Percentiles rank a stretch among this genome's conserved stretches.
phyloP scores from a whole-genome alignment of 2,797 vertebrate genomes.

The Siniperca scherzeri region DNA sequence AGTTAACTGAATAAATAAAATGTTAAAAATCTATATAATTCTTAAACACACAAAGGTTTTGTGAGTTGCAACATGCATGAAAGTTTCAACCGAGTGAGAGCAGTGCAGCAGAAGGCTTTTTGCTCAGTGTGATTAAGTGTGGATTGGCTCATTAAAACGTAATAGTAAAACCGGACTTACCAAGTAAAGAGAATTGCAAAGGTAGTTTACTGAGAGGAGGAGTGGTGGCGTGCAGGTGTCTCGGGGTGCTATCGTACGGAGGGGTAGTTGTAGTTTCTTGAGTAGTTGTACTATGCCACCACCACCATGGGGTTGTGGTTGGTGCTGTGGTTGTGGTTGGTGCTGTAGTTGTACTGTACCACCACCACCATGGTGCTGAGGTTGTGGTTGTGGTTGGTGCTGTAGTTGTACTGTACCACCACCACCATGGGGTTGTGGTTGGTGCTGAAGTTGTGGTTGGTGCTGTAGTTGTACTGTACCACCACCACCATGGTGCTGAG shows the following conservation, averaged over 20 bases:
- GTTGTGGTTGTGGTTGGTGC: too few species aligned
- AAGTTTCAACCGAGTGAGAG: not conserved
- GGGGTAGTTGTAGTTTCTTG: not conserved
- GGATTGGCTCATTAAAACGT: not conserved
- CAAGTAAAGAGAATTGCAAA: conserved; percentile 73
- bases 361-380: too few species aligned
- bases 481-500: too few species aligned
- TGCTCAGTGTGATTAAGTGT: not conserved
- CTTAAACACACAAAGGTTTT: not conserved
- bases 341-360: too few species aligned
- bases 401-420: too few species aligned
- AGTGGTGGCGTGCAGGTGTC: not conserved
- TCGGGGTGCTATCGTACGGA: fast-evolving
- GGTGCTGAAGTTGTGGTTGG: too few species aligned
- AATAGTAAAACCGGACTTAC: conserved; percentile 49
- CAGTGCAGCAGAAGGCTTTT: not conserved
- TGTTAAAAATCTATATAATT: too few species aligned
- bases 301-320: too few species aligned
- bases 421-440: too few species aligned
- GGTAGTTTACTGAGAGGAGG: conserved; percentile 71
- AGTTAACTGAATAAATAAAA: not conserved
- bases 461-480: too few species aligned
- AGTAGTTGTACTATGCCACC: not conserved
- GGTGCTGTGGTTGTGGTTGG: too few species aligned
- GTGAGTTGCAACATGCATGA: not conserved